These are phyloP conservation scores for Eupithecia insigniata DNA, from an alignment of 2,888 invertebrate species.

Conservation along the genomic window DNA sequence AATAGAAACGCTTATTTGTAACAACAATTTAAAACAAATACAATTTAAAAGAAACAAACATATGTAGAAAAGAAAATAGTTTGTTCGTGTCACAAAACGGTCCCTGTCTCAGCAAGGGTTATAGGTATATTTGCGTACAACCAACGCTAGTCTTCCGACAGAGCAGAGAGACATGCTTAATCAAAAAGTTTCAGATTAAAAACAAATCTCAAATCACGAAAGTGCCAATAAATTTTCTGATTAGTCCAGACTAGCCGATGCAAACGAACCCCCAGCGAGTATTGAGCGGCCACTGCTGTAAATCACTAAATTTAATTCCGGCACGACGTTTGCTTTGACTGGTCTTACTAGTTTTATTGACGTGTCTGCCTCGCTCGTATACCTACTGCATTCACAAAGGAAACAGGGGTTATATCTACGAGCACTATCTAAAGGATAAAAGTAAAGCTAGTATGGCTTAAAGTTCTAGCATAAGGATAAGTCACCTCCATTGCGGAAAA, in stretches of 20 bases:
- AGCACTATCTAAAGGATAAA: not conserved
- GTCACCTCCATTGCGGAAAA: too few relatives aligned
- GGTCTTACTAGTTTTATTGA: conserved; percentile 52
- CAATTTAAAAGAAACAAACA: too few relatives aligned
- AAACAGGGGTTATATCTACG: conserved; percentile 3
- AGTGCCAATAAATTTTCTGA: not conserved
- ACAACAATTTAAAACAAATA: too few relatives aligned
- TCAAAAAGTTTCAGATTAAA: not conserved
- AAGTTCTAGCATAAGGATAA: not conserved
- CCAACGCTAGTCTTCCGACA: too few relatives aligned
- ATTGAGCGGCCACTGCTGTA: conserved; percentile 51
- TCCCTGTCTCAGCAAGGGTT: too few relatives aligned
- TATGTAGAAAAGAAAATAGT: too few relatives aligned
- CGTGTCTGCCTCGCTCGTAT: conserved; percentile 37
- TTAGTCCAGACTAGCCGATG: conserved; percentile 20
- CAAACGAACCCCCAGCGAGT: conserved; percentile 40
- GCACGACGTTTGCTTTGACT: conserved; percentile 56
- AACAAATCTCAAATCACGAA: not conserved
- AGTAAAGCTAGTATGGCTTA: too few relatives aligned
- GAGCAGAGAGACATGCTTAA: too few relatives aligned
- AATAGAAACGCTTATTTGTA: too few relatives aligned
- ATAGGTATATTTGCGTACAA: too few relatives aligned
- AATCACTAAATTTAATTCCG: conserved; percentile 70
- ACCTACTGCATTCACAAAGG: conserved; percentile 14
- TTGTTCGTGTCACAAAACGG: too few relatives aligned